A percentile compares a stretch with the other conserved stretches of the same genome.
Evolutionary conservation across 1,140 invertebrate genomes (phyloP).

Genomic region (Tetragonula clypearis): DNA sequence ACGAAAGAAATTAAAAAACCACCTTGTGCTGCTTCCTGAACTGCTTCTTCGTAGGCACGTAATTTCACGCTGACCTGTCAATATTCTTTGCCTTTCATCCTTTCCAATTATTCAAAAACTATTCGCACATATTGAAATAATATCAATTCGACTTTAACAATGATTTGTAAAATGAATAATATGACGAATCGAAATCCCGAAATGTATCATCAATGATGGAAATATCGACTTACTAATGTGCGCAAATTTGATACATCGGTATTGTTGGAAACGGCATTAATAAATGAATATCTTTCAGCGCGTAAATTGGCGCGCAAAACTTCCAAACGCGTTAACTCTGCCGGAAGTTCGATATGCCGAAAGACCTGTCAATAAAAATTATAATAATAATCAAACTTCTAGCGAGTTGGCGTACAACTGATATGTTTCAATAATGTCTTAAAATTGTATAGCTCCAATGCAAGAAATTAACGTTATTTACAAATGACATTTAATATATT

Average conservation of each 20-base stretch:
- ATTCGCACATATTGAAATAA: neutral
- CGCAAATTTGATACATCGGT: slow-evolving; percentile 83
- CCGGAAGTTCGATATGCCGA: slow-evolving; percentile 87
- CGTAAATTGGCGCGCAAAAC: slow-evolving; percentile 82
- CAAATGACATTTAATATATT: too few relatives aligned
- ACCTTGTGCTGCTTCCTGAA: slow-evolving; percentile 85
- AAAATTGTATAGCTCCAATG: neutral
- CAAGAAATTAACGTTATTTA: neutral
- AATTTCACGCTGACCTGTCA: slow-evolving; percentile 68
- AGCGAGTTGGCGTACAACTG: neutral
- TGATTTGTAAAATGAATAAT: neutral
- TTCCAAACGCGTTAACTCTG: slow-evolving; percentile 85
- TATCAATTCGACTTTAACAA: neutral
- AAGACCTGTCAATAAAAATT: slow-evolving; percentile 84
- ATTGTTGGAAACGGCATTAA: slow-evolving; percentile 83
- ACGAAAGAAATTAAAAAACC: slow-evolving; percentile 81
- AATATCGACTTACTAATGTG: slow-evolving; percentile 79
- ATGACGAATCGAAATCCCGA: neutral
- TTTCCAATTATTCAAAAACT: neutral
- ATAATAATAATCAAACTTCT: neutral
- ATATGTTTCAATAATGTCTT: neutral
- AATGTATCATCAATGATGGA: neutral
- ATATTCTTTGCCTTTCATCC: neutral
- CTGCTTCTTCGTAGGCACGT: slow-evolving; percentile 73
- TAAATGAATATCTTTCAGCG: slow-evolving; percentile 80